phyloP scores from a whole-genome alignment of 1,140 invertebrate species.

The Steinernema khuongi region DNA sequence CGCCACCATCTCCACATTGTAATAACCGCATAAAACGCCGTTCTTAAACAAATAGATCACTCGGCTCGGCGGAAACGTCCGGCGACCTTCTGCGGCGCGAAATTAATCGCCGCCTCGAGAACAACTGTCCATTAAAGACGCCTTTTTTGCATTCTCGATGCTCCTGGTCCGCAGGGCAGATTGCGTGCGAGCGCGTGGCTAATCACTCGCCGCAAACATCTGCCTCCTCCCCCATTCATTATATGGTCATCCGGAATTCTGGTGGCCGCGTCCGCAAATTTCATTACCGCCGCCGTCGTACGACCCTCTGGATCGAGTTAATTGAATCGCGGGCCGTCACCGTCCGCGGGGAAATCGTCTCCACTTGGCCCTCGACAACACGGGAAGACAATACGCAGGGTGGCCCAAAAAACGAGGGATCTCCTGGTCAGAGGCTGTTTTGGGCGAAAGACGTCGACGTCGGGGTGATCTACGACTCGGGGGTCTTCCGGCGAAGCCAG shows the following conservation, averaged over 20 bases:
- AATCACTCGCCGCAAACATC: constrained; percentile 13
- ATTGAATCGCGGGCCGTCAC: background rate
- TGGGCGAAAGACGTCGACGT: too few species aligned
- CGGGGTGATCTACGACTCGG: too few species aligned
- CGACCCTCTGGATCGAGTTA: background rate
- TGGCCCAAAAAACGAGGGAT: background rate
- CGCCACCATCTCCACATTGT: background rate
- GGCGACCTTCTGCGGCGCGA: background rate
- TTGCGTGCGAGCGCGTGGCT: constrained; percentile 10
- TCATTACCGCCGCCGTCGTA: background rate
- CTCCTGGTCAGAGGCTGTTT: background rate
- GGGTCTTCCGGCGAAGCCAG: too few species aligned
- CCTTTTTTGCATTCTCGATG: constrained; percentile 4
- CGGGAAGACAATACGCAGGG: background rate
- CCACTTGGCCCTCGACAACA: too few species aligned
- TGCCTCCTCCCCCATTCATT: constrained; percentile 7
- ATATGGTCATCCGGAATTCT: constrained; percentile 10
- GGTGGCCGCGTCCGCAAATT: background rate
- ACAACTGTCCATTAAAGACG: background rate
- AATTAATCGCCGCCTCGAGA: background rate
- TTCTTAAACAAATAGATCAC: constrained; percentile 2
- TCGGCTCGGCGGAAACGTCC: background rate
- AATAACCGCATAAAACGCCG: too few species aligned
- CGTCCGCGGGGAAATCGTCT: constrained; percentile 1
- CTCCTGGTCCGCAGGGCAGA: background rate